Base-by-base conservation (phyloP, 2,113 vertebrate genomes). In the Corythoichthys haematopterus region DNA sequence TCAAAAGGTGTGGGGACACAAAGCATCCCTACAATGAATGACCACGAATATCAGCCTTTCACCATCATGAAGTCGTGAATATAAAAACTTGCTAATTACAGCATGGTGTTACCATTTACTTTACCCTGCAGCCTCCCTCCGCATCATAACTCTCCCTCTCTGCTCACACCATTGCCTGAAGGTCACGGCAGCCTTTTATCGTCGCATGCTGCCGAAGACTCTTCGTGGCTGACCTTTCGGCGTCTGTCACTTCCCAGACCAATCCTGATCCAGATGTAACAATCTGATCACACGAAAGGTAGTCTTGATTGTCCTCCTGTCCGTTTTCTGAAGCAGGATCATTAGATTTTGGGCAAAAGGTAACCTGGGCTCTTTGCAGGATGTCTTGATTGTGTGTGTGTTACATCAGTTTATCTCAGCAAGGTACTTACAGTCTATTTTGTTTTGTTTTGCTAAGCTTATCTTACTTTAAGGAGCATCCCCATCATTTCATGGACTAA, bases 181-280 rank as follows among this genome's bases (percentile, higher is more conserved):
- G 88, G 88, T 88, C 87, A 89, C 38, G 55, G 74, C 71, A 80
- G 83, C 83, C 69, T 85, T 84, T 86, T 71, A 78, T 77, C 74
- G 36, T 74, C 36, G 58, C 78, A 71, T 65, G 76, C 78, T 73
- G 78, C 84, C 80, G 64, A 74, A 77, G 76, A 79, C 72, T 69
- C 76, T 83, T 78, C 62, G 64, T 73, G 66, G 60, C 66, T 88
- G 87, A 89, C 84, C 88, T 90, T 90, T 90, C 38, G 6, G 60
- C 78, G 69, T 77, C 74, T 87, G 80, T 77, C 75, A 56, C 80
- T 66, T 82, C 55, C 40, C 72, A 71, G 71, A 70, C 72, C 56
- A 66, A 72, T 71, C 71, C 75, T 69, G 64, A 83, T 85, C 71
- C 67, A 59, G 37, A 52, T 35, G 47, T 50, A 61, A 36, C 20